Conservation (phyloP, 1,140 invertebrate genomes). For the Drosophila littoralis region DNA sequence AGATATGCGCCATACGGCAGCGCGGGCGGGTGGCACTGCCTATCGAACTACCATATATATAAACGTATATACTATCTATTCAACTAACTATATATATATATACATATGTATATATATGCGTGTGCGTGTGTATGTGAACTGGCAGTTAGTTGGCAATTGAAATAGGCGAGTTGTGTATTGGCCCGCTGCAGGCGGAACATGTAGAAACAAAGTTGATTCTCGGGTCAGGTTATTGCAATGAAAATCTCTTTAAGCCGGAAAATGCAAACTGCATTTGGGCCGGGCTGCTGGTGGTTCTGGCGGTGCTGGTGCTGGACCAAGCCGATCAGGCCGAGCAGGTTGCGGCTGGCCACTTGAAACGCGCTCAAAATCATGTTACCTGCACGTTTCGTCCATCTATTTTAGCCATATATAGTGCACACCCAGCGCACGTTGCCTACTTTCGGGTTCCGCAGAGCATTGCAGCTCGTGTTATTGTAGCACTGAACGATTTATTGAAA, state of each 20-base stretch:
- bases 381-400: constrained; percentile 73
- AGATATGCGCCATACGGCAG: not conserved
- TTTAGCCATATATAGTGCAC: constrained; percentile 22
- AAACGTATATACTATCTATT: constrained; percentile 15
- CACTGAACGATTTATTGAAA: constrained; percentile 78
- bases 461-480: constrained; percentile 69
- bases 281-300: constrained; percentile 19
- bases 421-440: constrained; percentile 57
- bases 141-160: constrained; percentile 70
- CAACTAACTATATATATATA: constrained; percentile 5
- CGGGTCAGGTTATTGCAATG: constrained; percentile 72
- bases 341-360: constrained; percentile 59
- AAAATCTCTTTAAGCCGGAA: constrained; percentile 78
- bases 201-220: constrained; percentile 56
- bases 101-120: not conserved
- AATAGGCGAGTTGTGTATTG: constrained; percentile 54
- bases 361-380: constrained; percentile 74
- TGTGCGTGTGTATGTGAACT: constrained; percentile 39
- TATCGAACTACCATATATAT: constrained; percentile 41
- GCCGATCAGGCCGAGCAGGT: constrained; percentile 1
- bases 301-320: not conserved
- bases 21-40: constrained; percentile 18
- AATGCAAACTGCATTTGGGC: constrained; percentile 76
- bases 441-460: constrained; percentile 48
- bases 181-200: constrained; percentile 46